Conservation (phyloP, 2,797 vertebrate genomes). For the Tympanoctomys barrerae region DNA sequence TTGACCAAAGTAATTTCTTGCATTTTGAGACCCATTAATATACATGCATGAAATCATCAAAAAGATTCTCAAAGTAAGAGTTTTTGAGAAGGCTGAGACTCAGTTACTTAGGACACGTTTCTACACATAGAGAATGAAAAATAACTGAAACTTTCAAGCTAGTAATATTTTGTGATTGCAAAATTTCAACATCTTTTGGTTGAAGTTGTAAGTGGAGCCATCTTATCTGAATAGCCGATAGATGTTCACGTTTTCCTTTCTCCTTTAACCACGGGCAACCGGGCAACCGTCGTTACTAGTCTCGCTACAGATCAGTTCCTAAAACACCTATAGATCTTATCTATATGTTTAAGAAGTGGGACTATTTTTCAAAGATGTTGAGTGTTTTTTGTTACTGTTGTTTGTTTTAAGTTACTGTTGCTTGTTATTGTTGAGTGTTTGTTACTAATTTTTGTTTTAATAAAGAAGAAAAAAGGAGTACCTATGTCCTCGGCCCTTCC, state of each 20-base stretch:
- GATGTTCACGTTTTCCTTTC: neutral
- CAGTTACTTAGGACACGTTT: conserved; percentile 13
- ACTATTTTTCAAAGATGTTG: neutral
- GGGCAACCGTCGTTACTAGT: too few relatives aligned
- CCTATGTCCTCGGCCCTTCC: neutral
- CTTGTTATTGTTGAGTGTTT: neutral
- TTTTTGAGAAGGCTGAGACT: neutral
- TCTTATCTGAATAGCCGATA: neutral
- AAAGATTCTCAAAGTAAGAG: conserved; percentile 46
- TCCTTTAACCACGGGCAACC: neutral
- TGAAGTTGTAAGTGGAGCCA: neutral
- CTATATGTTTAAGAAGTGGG: neutral
- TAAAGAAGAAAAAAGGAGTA: neutral
- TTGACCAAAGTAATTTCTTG: neutral
- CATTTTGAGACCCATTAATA: neutral
- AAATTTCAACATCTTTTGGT: neutral
- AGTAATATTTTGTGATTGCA: neutral
- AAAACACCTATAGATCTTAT: neutral
- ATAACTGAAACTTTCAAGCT: neutral
- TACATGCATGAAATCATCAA: neutral
- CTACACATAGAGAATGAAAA: neutral
- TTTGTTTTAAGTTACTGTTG: neutral
- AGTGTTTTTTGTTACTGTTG: neutral
- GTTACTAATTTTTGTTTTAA: neutral
- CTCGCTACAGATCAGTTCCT: neutral